A percentile compares a stretch with the other conserved stretches of the same genome.
Evolutionary conservation across 2,888 invertebrate genomes (phyloP).

Genomic region (Apocheima hispidaria): DNA sequence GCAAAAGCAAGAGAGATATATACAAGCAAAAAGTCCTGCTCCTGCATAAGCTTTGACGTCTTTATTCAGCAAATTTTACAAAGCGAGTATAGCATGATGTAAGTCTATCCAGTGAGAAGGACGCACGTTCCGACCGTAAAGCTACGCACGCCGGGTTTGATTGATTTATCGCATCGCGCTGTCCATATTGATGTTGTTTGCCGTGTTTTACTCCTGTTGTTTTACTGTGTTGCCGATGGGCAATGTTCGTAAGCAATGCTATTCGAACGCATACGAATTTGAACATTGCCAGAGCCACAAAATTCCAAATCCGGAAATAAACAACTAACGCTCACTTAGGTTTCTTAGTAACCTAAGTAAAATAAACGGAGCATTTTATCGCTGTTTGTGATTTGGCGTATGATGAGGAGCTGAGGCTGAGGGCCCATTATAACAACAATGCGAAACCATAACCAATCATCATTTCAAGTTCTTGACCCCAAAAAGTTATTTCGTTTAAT

Average conservation of each 20-base stretch:
- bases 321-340: too few relatives aligned
- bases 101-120: slow-evolving; percentile 50
- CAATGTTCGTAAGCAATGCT: slow-evolving; percentile 37
- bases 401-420: too few relatives aligned
- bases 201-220: slow-evolving; percentile 50
- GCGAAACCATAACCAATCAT: slow-evolving; percentile 37
- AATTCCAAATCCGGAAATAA: too few relatives aligned
- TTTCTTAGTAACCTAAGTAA: background rate
- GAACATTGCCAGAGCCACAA: too few relatives aligned
- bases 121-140: slow-evolving; percentile 70
- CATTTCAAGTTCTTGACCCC: slow-evolving; percentile 47
- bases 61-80: slow-evolving; percentile 23
- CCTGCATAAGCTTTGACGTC: background rate
- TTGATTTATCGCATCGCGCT: slow-evolving; percentile 75
- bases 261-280: background rate
- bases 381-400: slow-evolving; percentile 26
- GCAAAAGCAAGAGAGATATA: background rate
- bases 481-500: slow-evolving; percentile 62
- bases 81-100: slow-evolving; percentile 34
- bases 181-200: slow-evolving; percentile 73
- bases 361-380: slow-evolving; percentile 42
- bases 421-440: slow-evolving; percentile 49
- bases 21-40: too few relatives aligned
- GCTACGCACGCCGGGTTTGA: slow-evolving; percentile 60
- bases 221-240: too few relatives aligned